Conservation (phyloP, 1,140 invertebrate genomes). For the Drosophila arizonae region DNA sequence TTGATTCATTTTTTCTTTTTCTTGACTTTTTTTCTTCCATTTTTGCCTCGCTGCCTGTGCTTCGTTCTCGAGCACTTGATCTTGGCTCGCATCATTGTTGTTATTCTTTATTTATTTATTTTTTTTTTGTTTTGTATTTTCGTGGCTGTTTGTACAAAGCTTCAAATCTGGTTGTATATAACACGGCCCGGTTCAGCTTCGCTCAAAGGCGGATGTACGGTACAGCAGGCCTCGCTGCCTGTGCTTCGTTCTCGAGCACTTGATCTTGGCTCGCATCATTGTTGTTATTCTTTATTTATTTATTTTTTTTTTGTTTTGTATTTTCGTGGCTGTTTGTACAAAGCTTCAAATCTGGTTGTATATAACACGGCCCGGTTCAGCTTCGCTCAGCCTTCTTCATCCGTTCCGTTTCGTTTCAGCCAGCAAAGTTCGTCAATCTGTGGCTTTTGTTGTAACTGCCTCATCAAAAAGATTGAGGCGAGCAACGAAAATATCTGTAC, state of each 20-base stretch:
- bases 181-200: neutral
- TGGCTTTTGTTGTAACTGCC: constrained; percentile 67
- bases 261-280: constrained; percentile 66
- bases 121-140: constrained; percentile 4
- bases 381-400: constrained; percentile 18
- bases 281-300: constrained; percentile 50
- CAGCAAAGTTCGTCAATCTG: constrained; percentile 43
- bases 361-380: constrained; percentile 24
- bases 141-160: constrained; percentile 71
- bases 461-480: constrained; percentile 64
- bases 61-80: constrained; percentile 69
- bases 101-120: constrained; percentile 35
- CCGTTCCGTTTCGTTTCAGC: constrained; percentile 33
- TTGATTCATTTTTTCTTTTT: constrained; percentile 39
- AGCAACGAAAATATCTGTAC: constrained; percentile 45
- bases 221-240: constrained; percentile 40
- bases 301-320: constrained; percentile 10
- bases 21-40: constrained; percentile 22
- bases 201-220: no score
- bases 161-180: constrained; percentile 78
- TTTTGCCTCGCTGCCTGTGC: constrained; percentile 43
- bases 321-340: constrained; percentile 62
- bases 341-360: constrained; percentile 80
- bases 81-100: constrained; percentile 62
- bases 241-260: constrained; percentile 63